Evolutionary conservation across 2,888 invertebrate genomes (phyloP).

Genomic region (Cremastinae sp.): DNA sequence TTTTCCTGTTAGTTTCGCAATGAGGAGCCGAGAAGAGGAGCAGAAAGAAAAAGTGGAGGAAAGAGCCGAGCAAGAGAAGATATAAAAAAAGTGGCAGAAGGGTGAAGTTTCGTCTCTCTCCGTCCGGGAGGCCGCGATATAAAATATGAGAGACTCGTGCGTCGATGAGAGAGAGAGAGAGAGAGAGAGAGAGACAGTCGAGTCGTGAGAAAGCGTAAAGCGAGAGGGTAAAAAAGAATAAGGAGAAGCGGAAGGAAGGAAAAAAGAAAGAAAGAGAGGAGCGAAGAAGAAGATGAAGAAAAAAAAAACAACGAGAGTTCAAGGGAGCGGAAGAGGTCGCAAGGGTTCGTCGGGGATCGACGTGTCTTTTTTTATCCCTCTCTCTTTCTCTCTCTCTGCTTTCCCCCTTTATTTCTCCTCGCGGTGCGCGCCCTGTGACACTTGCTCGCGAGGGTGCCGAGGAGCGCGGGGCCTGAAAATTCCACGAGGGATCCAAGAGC

Average conservation of each 20-base stretch:
- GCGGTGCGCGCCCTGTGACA: constrained; percentile 52
- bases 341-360: constrained; percentile 39
- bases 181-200: constrained; percentile 23
- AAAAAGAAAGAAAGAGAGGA: constrained; percentile 18
- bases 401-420: constrained; percentile 44
- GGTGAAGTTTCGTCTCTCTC: constrained; percentile 59
- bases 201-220: constrained; percentile 38
- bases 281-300: neutral
- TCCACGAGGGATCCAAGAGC: constrained; percentile 34
- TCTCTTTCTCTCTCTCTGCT: constrained; percentile 20
- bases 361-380: constrained; percentile 49
- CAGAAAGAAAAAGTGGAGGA: constrained; percentile 2
- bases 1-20: constrained; percentile 77
- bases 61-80: neutral
- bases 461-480: constrained; percentile 15
- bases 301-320: constrained; percentile 5
- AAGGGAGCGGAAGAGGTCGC: constrained; percentile 46
- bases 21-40: constrained; percentile 52
- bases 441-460: constrained; percentile 48
- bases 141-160: constrained; percentile 31
- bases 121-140: constrained; percentile 5
- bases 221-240: constrained; percentile 13
- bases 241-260: neutral
- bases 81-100: constrained; percentile 55
- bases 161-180: constrained; percentile 39